phyloP scores from a whole-genome alignment of 2,888 invertebrate species.

The Scaptomyza polygonia region DNA sequence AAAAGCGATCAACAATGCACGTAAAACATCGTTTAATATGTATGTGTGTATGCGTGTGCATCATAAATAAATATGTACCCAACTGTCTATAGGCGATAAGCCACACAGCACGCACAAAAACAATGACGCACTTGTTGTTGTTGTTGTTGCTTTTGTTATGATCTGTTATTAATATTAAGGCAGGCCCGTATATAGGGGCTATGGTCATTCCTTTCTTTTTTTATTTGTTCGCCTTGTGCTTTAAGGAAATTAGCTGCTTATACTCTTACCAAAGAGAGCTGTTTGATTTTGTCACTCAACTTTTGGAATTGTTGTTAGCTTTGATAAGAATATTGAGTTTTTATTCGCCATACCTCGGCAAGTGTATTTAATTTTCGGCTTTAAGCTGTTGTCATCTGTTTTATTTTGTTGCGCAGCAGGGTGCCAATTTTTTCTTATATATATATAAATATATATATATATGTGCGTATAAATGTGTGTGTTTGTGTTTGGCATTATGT shows the following conservation, averaged over 20 bases:
- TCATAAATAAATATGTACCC: constrained; percentile 16
- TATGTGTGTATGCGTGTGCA: constrained; percentile 3
- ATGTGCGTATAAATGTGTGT: not conserved
- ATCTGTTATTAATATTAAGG: constrained; percentile 25
- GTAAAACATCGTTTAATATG: constrained; percentile 14
- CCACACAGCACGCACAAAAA: constrained; percentile 59
- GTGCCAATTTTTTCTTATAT: constrained; percentile 59
- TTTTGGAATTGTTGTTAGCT: not conserved
- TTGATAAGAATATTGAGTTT: not conserved
- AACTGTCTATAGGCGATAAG: constrained; percentile 49
- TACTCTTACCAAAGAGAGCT: not conserved
- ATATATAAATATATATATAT: constrained; percentile 2
- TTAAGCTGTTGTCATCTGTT: not conserved
- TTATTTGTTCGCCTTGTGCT: constrained; percentile 14
- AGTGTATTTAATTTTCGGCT: constrained; percentile 8
- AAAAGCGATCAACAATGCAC: constrained; percentile 34
- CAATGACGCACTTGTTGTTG: constrained; percentile 71
- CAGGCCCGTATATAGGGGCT: constrained; percentile 45
- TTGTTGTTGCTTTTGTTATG: constrained; percentile 22
- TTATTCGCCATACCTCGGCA: not conserved
- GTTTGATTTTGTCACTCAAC: not conserved
- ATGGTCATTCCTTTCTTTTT: constrained; percentile 2
- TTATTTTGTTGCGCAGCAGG: constrained; percentile 42
- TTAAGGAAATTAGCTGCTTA: constrained; percentile 30
- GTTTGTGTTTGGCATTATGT: constrained; percentile 52